A percentile compares a stretch with the other conserved stretches of the same genome.
Conservation (phyloP, 2,113 vertebrate genomes). For the Mohoua ochrocephala region DNA sequence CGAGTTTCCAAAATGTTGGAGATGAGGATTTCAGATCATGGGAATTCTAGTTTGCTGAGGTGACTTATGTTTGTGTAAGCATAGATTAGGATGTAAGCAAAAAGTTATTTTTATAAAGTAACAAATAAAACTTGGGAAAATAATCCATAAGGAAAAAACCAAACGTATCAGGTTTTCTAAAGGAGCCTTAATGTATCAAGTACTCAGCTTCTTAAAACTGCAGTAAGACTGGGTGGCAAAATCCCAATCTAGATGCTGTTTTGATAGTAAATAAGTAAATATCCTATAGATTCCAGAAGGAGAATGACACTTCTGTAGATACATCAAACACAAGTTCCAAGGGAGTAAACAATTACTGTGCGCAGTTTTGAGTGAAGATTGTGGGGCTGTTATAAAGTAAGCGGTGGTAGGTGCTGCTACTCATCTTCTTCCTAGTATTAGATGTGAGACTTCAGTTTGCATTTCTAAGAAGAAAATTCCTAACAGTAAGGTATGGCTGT, state of each 20-base stretch:
- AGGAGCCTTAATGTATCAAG: background rate
- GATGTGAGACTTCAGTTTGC: background rate
- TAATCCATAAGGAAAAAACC: background rate
- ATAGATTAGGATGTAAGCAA: background rate
- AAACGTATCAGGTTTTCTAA: background rate
- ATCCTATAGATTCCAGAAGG: background rate
- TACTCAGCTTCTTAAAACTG: background rate
- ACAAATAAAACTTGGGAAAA: background rate
- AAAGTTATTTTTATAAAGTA: background rate
- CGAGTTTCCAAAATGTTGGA: background rate
- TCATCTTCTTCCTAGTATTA: background rate
- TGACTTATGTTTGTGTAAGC: background rate
- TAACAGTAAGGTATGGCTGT: background rate
- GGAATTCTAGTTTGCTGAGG: background rate
- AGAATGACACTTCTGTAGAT: background rate
- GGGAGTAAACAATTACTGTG: background rate
- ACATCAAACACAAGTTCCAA: background rate
- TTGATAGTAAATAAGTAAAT: background rate
- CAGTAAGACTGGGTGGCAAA: background rate
- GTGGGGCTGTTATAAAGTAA: background rate
- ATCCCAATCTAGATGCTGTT: background rate
- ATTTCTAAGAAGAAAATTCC: background rate
- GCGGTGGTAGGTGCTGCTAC: background rate
- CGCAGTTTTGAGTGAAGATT: background rate
- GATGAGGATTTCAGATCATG: background rate